Base-by-base conservation (phyloP, 2,113 vertebrate genomes). In the Hylia prasina region DNA sequence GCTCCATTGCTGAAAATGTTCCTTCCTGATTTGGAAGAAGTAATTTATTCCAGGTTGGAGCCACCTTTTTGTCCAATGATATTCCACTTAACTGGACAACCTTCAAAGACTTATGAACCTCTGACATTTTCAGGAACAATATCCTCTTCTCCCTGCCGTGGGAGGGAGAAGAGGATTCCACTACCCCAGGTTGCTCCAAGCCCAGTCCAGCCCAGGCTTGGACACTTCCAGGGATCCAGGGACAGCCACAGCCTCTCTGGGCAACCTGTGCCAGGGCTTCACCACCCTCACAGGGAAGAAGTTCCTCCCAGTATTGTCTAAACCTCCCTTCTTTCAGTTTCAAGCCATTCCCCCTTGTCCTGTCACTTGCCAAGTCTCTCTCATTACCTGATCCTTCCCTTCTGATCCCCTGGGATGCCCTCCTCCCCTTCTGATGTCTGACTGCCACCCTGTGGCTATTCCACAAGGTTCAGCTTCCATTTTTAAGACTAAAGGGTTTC, bases 401-500 rank as follows among this genome's bases (percentile, higher is more conserved):
- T 16, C 37, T 28, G 31, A 51, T 61, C 22, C 71, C 61, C 23
- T 47, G 64, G 57, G n/a, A 33, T 4, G 25, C n/a, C 37, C 42
- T 63, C 9, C 51, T 47, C 57, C 42, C 69, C 35, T 73, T 11
- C 57, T 56, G 56, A 31, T 61, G n/a, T 22, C 79, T 10, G 65
- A 39, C 76, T 96, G 92, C 88, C 93, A 86, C 20, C 87, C 44
- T 33, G 90, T 90, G 88, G 90, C 69, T 35, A 5, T 33, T 73
- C 39, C 80, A 51, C 11, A 20, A 15, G 0, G 7, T 21, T 78
- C 73, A 64, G 15, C 13, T 48, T 27, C 18, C 57, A 6, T 1
- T 28, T 53, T n/a, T 23, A 35, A 44, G 42, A 28, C 54, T 61
- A 58, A 65, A 89, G 5, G 20, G 19, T 19, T 86, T 91, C 28